Base-by-base conservation (phyloP, 2,113 vertebrate genomes). In the Caranx melampygus region DNA sequence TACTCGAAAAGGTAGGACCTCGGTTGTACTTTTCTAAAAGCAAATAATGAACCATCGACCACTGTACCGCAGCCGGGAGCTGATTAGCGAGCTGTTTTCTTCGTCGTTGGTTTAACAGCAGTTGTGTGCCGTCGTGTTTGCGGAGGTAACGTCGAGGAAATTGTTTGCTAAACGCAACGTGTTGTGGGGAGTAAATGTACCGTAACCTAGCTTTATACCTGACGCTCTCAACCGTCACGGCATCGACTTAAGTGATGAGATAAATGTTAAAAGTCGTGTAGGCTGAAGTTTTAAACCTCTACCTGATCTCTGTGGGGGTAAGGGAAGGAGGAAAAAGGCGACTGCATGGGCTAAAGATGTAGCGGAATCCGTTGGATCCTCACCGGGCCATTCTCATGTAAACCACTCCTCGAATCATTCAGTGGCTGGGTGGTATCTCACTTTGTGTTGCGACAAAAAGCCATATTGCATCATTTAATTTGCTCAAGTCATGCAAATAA, bases 381-480 rank as follows among this genome's bases (percentile, higher is more conserved):
- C 75, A 82, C 75, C 78, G 81, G 77, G 62, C 62, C 95, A 96
- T 98, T 99, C 95, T 97, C 96, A 97, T 97, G 97, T 97, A 98
- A 98, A 98, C 95, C 95, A 94, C 94, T 95, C 95, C 96, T 95
- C 95, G 95, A 95, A 96, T 96, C 97, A 97, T 96, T 91, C 91
- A 91, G 97, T 97, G 96, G 96, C 96, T 98, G 97, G 97, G 97
- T 98, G 98, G 97, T 97, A 97, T 97, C 96, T 95, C 95, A 98
- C 96, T 98, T 97, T 97, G 96, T 97, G 96, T 96, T 96, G 95
- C 96, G 96, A 98, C 96, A 97, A 98, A 98, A 98, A 98, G 97
- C 96, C 97, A 99, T 98, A 98, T 98, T 98, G 97, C 97, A 97
- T 98, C 96, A 99, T 99, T 99, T 99, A 97, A 98, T 99, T 98